Evolutionary conservation across 2,113 vertebrate species (phyloP), one percentile per base, ranked within the genome.

Genomic region (Sporophila hypoxantha): DNA sequence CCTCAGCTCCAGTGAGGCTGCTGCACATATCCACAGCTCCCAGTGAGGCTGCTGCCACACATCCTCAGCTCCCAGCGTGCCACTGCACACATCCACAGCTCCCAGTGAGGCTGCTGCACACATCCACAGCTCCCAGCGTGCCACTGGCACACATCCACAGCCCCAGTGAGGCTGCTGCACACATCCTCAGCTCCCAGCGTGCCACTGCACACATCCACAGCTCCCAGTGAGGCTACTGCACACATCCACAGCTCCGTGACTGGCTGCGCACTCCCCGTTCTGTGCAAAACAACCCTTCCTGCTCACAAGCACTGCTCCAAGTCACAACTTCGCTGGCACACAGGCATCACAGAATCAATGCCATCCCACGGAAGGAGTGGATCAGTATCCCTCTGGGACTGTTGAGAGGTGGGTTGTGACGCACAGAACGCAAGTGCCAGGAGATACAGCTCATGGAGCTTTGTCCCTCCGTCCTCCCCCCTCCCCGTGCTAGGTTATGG

Each of bases 251-350:
- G 34, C 76, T n/a, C 32, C 36, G 1, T 3, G 3, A 10, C n/a
- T n/a, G n/a, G 46, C 79, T 6, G n/a, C 52, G 70, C 66, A 17
- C 14, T 36, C 1, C 14, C 0, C 3, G 32, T 6, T 3, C 39
- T 12, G 19, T 0, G 52, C 62, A 17, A 6, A 1, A 3, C 65
- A 76, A 52, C 0, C 34, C 76, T 7, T 26, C 15, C 70, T 18
- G 60, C 80, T 49, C 2, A 0, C 0, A 2, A 10, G 53, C 36
- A 1, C 10, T 1, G 10, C 82, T 55, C 56, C 1, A 3, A 39
- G 65, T 10, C 32, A 30, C 80, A 22, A 1, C 56, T 16, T 5
- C 0, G 0, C 34, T 53, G 8, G 1, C 4, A 6, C 2, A 0
- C 0, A 6, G n/a, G 59, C 55, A 7, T 1, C 9, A 3, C 10